Conservation (phyloP, 2,888 invertebrate species). For the Eupithecia exiguata region DNA sequence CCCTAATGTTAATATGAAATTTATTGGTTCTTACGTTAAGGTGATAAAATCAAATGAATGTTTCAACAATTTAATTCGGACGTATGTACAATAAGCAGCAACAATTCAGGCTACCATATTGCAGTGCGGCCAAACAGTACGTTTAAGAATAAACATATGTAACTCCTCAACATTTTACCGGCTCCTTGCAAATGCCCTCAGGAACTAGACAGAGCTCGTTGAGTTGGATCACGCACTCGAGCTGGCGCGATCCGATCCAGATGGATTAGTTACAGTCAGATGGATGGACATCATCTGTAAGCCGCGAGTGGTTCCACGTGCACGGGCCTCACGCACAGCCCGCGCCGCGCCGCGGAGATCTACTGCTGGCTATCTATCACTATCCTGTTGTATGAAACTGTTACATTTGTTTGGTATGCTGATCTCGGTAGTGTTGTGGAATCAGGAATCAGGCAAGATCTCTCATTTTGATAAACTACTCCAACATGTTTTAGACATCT, state of each 20-base stretch:
- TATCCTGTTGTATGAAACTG: neutral
- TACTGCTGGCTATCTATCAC: neutral
- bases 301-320: constrained; percentile 29
- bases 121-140: neutral
- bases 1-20: too few relatives aligned
- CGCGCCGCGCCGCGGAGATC: neutral
- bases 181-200: neutral
- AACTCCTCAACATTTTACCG: neutral
- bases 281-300: constrained; percentile 26
- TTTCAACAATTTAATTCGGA: too few relatives aligned
- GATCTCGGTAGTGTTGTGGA: neutral
- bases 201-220: neutral
- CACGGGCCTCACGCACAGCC: constrained; percentile 19
- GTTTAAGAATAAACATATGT: neutral
- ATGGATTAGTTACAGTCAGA: constrained; percentile 17
- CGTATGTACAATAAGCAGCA: too few relatives aligned
- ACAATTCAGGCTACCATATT: neutral
- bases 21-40: too few relatives aligned
- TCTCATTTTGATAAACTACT: too few relatives aligned
- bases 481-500: too few relatives aligned
- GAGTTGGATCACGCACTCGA: constrained; percentile 2
- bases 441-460: neutral
- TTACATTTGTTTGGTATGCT: neutral
- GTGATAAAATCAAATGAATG: too few relatives aligned
- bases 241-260: constrained; percentile 18